Conservation (phyloP, 2,113 vertebrate genomes). For the Tachuris rubrigastra region DNA sequence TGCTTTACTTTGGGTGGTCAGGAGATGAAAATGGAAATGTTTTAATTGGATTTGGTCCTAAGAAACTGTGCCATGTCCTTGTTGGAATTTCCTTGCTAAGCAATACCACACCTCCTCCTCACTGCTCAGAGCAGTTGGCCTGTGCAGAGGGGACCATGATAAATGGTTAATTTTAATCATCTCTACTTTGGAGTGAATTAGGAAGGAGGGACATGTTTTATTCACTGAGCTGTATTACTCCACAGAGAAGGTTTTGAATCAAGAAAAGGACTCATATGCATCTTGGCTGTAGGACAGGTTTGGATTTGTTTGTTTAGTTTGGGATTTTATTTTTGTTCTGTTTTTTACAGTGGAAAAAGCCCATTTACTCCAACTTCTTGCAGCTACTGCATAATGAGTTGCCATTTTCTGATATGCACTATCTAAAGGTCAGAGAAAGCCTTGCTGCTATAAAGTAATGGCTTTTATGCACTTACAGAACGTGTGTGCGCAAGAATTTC, state of each 20-base stretch:
- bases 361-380: neutral
- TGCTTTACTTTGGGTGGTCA: slow-evolving; percentile 25
- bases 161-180: slow-evolving; percentile 58
- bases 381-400: neutral
- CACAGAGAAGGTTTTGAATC: neutral
- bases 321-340: neutral
- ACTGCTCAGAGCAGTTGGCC: neutral
- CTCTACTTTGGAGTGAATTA: slow-evolving; percentile 20
- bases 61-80: slow-evolving; percentile 60
- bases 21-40: slow-evolving; percentile 57
- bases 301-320: neutral
- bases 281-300: neutral
- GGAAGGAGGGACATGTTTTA: slow-evolving; percentile 32
- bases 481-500: neutral
- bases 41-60: slow-evolving; percentile 66
- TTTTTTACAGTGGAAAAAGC: neutral
- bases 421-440: slow-evolving; percentile 43
- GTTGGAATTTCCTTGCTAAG: slow-evolving; percentile 51
- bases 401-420: neutral
- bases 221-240: neutral
- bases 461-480: neutral
- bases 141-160: slow-evolving; percentile 18
- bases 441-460: neutral
- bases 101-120: neutral
- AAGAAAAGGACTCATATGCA: neutral